Evolutionary conservation across 1,140 invertebrate genomes (phyloP), one percentile per base, ranked within the genome.

Genomic region (Apis cerana): DNA sequence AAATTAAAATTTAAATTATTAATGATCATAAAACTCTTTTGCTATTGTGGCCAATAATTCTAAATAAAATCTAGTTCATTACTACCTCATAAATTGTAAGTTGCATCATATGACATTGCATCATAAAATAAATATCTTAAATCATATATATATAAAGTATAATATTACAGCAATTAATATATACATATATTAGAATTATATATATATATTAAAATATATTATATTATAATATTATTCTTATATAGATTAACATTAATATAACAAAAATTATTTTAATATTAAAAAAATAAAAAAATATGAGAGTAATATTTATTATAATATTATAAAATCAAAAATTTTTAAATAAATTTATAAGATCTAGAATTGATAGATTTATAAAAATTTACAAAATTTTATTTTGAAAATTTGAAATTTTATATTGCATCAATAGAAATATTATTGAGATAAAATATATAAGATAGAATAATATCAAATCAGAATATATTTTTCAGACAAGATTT

Each of bases 1-100:
- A 27, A 54, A n/a, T 12, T 33, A 62, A 59, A n/a, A 9, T 13
- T 56, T 43, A 15, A 13, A 19, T 10, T 80, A 50, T 78, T 68
- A 65, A 65, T n/a, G 13, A 15, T 75, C 23, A 58, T 56, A 58
- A 80, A 17, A 80, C 71, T 23, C 7, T 15, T 17, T 10, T 56
- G 9, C 17, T 56, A 48, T 56, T 27, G 10, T 23, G 27, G 52
- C 19, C 59, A 74, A 54, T 21, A 65, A 74, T 74, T 52, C 17
- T 62, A 23, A 62, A 65, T 64, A 17, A 65, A 59, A 80, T 80
- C 59, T 74, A 80, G 77, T 72, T 72, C 58, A 54, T 54, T 80
- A 80, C 15, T 43, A 59, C 50, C 61, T 69, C 33, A 72, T 43
- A 72, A 72, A 58, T 75, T 67, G 21, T 50, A 50, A 50, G 33